Evolutionary conservation across 1,140 invertebrate species (phyloP), one percentile per base, ranked within the genome.

Genomic region (Orius insidiosus): DNA sequence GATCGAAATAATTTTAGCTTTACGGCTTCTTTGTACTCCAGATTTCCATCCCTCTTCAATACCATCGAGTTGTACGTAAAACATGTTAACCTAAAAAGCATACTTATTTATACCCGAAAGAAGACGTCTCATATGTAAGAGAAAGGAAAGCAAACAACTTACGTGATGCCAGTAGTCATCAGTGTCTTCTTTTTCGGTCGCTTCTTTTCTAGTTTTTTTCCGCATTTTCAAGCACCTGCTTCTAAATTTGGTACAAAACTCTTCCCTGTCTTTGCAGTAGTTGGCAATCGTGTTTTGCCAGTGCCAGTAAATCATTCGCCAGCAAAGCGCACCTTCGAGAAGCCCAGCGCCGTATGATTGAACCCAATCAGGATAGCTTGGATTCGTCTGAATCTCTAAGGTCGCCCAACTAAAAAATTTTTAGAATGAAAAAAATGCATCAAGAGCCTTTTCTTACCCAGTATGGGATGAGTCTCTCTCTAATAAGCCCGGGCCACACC

Each of bases 301-400:
- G 58, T 85, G 80, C 55, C 77, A 74, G 57, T 80, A 74, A 44
- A 92, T 88, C 18, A 87, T 65, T 52, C 80, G 75, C 71, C 78
- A 80, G 3, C 83, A 85, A 1, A 86, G 58, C 19, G 75, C 76
- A 0, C 86, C 87, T 63, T 93, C 88, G 1, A 85, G 66, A n/a
- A 86, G 68, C 6, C 89, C 89, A n/a, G 87, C 86, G 1, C 81
- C 79, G 59, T 80, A 88, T 0, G 85, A 85, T 65, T 93, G 88
- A 5, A 81, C 69, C 51, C 71, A 69, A 59, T 85, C 80, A 3
- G 76, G 71, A 60, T 76, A 82, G 1, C 68, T 66, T 34, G 65
- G 59, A 49, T 81, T 72, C 5, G 81, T 82, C 63, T 83, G 76
- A 41, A 87, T 72, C 67, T 87, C 82, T 10, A 88, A 61, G 52